Percentiles rank a stretch among this genome's conserved stretches.
These are phyloP conservation scores for Sycophila sp. DNA, from an alignment of 1,140 invertebrate genomes.

Conservation along the genomic window DNA sequence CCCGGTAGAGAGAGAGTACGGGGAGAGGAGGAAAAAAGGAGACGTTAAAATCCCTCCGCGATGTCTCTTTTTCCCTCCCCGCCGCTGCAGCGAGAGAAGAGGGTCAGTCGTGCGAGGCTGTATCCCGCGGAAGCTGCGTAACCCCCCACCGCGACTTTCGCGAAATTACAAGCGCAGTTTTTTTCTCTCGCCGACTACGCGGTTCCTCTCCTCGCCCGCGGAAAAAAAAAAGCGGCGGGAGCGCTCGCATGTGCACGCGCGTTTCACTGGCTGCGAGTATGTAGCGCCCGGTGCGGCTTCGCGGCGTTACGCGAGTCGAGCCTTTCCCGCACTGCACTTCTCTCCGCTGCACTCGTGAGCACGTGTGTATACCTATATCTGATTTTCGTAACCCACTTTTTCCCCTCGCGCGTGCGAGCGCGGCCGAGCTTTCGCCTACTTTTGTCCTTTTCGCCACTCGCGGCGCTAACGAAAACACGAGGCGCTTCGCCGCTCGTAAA, in stretches of 20 bases:
- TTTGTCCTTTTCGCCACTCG: neutral
- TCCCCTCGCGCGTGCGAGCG: neutral
- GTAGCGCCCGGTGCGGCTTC: neutral
- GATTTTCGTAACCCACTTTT: constrained; percentile 18
- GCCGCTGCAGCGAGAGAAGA: too few species aligned
- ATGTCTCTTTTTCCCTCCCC: neutral
- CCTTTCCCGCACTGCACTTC: neutral
- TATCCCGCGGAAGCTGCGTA: too few species aligned
- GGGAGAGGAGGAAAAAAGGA: neutral
- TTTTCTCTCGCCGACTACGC: too few species aligned
- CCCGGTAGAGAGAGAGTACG: too few species aligned
- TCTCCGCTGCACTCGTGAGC: neutral
- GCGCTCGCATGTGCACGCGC: too few species aligned
- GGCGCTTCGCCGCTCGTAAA: neutral
- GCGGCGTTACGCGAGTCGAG: neutral
- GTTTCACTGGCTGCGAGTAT: too few species aligned
- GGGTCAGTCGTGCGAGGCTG: too few species aligned
- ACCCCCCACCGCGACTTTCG: too few species aligned
- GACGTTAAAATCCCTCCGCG: neutral
- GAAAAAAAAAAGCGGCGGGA: too few species aligned
- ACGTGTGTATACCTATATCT: neutral
- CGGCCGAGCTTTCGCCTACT: constrained; percentile 7
- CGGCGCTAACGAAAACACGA: neutral
- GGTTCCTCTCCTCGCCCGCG: too few species aligned
- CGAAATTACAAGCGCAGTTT: too few species aligned